phyloP scores from a whole-genome alignment of 1,140 invertebrate species.

The Tetranychus cinnabarinus region DNA sequence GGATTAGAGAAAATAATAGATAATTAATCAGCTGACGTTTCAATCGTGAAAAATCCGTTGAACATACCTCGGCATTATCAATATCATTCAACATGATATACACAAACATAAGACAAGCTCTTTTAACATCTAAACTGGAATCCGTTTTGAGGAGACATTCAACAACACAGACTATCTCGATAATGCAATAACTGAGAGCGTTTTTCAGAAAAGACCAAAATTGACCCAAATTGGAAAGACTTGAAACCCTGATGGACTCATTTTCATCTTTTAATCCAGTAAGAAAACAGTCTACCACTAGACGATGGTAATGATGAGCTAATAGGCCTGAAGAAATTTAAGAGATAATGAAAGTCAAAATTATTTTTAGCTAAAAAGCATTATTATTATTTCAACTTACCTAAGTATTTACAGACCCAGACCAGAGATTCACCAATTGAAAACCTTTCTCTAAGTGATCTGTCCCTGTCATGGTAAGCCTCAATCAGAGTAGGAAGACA shows the following conservation, averaged over 20 bases:
- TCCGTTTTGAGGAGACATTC: conserved; percentile 39
- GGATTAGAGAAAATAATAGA: neutral
- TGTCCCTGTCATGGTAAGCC: conserved; percentile 27
- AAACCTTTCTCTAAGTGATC: conserved; percentile 32
- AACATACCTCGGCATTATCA: conserved; percentile 35
- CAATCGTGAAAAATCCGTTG: conserved; percentile 7
- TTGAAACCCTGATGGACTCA: conserved; percentile 48
- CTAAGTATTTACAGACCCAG: conserved; percentile 40
- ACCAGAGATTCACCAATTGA: conserved; percentile 63
- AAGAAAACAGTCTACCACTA: conserved; percentile 45
- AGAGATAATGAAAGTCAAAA: conserved; percentile 14
- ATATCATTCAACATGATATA: conserved; percentile 43
- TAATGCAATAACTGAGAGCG: conserved; percentile 30
- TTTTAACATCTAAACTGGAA: conserved; percentile 37
- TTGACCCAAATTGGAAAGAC: conserved; percentile 60
- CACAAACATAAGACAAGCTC: conserved; percentile 50
- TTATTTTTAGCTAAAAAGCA: conserved; percentile 6
- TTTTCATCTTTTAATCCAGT: conserved; percentile 33
- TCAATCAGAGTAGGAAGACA: conserved; percentile 37
- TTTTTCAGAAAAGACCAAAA: conserved; percentile 48
- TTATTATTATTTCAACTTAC: conserved; percentile 23
- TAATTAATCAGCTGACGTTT: neutral
- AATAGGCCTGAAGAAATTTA: conserved; percentile 34
- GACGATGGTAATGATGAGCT: conserved; percentile 38
- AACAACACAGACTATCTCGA: conserved; percentile 41